Conservation (phyloP, 2,113 vertebrate genomes). For the Colinus virginianus region DNA sequence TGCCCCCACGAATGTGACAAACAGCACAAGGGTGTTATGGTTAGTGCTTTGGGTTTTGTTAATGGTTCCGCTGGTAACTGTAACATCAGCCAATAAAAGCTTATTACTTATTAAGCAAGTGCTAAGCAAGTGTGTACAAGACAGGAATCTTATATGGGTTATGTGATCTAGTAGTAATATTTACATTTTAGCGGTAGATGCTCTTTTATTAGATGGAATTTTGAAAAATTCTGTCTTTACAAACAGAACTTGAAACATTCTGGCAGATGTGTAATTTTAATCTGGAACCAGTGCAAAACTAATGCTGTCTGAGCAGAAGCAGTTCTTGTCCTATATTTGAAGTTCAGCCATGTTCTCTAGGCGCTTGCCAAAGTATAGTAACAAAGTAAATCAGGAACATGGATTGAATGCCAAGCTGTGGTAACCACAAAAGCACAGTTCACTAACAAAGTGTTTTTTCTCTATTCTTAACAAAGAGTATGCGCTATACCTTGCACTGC, state of each 20-base stretch:
- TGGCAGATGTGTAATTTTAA: neutral
- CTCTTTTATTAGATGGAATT: neutral
- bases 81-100: constrained; percentile 40
- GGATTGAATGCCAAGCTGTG: neutral
- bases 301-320: neutral
- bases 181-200: neutral
- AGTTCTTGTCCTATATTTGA: neutral
- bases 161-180: neutral
- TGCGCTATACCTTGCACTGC: neutral
- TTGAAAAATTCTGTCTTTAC: neutral
- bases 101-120: neutral
- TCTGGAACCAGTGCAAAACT: neutral
- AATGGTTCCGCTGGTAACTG: constrained; percentile 24
- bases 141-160: neutral
- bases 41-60: constrained; percentile 34
- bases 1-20: constrained; percentile 20
- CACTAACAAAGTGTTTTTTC: neutral
- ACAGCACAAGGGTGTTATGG: constrained; percentile 38
- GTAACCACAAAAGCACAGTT: neutral
- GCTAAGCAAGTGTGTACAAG: neutral
- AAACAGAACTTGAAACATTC: neutral
- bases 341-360: neutral
- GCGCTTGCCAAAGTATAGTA: neutral
- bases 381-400: neutral
- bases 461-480: neutral